phyloP scores from a whole-genome alignment of 2,113 vertebrate genomes.

The Lethenteron camtschaticum region DNA sequence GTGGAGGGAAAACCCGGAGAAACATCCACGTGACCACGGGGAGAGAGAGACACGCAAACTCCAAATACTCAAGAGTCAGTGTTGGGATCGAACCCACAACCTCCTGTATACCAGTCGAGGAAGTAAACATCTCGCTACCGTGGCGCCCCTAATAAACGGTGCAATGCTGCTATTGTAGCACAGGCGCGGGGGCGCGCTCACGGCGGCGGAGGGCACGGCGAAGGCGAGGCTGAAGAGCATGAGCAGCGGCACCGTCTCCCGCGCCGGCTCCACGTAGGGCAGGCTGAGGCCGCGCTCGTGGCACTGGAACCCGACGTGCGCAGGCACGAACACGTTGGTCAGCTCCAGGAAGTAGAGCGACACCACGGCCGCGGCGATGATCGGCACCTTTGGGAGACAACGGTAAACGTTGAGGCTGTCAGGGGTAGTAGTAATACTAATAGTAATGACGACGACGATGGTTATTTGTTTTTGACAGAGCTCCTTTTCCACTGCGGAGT shows the following conservation, averaged over 20 bases:
- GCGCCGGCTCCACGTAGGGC: slow-evolving; percentile 70
- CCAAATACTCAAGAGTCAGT: no score
- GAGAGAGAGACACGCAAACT: no score
- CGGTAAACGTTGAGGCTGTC: slow-evolving; percentile 9
- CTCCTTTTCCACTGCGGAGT: no score
- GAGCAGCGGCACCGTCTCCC: slow-evolving; percentile 74
- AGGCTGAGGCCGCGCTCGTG: slow-evolving; percentile 84
- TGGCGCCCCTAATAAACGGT: no score
- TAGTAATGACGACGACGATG: neutral
- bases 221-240: slow-evolving; percentile 87
- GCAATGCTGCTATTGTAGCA: no score
- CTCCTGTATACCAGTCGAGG: no score
- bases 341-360: slow-evolving; percentile 95
- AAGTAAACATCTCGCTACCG: no score
- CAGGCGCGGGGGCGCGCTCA: slow-evolving; percentile 15
- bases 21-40: no score
- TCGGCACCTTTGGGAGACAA: slow-evolving; percentile 49
- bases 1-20: no score
- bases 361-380: slow-evolving; percentile 75
- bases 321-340: slow-evolving; percentile 86
- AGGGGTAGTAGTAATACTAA: neutral
- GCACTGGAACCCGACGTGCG: slow-evolving; percentile 73
- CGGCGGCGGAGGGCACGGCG: slow-evolving; percentile 69
- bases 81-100: no score
- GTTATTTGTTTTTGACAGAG: no score